phyloP scores from a whole-genome alignment of 1,140 invertebrate species.

The Eupristina koningsbergeri region DNA sequence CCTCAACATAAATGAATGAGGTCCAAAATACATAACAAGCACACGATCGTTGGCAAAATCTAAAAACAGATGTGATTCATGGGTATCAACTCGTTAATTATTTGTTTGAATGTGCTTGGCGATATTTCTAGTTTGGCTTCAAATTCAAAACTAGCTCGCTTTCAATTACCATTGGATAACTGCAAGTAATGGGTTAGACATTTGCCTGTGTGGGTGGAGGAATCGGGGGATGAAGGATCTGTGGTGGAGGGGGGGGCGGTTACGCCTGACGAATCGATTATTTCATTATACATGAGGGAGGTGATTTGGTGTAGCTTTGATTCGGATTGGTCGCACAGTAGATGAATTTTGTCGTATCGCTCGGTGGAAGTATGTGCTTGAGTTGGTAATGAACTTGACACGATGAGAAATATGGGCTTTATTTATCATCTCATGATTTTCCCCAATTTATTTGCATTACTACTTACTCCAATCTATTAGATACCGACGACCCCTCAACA shows the following conservation, averaged over 20 bases:
- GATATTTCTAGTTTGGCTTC: background rate
- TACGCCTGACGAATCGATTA: constrained; percentile 45
- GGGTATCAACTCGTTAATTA: background rate
- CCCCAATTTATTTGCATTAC: background rate
- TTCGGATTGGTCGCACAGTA: constrained; percentile 32
- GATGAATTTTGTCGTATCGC: constrained; percentile 30
- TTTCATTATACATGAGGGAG: constrained; percentile 41
- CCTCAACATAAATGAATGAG: too few relatives aligned
- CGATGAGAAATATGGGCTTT: background rate
- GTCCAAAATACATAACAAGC: background rate
- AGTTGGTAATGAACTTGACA: background rate
- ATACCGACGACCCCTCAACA: too few relatives aligned
- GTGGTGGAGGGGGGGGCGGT: constrained; percentile 10
- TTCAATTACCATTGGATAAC: constrained; percentile 36
- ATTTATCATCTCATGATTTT: constrained; percentile 11
- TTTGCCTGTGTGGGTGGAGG: constrained; percentile 7
- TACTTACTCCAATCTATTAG: too few relatives aligned
- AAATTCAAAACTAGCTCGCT: background rate
- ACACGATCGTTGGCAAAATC: background rate
- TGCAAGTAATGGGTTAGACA: constrained; percentile 29
- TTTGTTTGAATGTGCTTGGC: constrained; percentile 33
- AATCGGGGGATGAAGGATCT: too few relatives aligned
- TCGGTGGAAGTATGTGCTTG: constrained; percentile 18
- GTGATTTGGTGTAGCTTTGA: constrained; percentile 9
- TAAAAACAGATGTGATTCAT: background rate